phyloP scores from a whole-genome alignment of 2,797 vertebrate genomes.

The Pseudotriccus pelzelni region DNA sequence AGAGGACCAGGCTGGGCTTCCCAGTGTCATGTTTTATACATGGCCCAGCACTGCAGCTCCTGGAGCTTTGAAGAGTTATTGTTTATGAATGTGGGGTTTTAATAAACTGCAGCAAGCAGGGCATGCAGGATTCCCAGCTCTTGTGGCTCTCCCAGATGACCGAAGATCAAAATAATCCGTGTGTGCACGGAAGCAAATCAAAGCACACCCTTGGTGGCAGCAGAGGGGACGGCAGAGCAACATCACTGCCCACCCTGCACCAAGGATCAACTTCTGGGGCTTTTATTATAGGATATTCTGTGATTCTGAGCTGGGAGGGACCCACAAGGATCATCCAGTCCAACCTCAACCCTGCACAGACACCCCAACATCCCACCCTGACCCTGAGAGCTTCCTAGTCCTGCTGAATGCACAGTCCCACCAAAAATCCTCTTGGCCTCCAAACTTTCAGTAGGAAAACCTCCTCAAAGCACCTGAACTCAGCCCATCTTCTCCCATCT shows the following conservation, averaged over 20 bases:
- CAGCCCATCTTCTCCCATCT: neutral
- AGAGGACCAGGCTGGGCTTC: neutral
- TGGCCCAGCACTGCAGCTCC: neutral
- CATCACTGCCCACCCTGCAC: neutral
- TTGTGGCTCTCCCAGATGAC: neutral
- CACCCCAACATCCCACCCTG: neutral
- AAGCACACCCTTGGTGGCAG: neutral
- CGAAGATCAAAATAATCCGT: neutral
- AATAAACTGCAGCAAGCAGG: neutral
- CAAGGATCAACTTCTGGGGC: neutral
- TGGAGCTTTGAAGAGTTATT: slow-evolving; percentile 25
- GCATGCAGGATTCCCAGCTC: neutral
- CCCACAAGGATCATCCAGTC: neutral
- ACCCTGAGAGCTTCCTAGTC: neutral
- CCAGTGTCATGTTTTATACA: slow-evolving; percentile 17
- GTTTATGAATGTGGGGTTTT: neutral
- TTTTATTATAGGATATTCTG: neutral
- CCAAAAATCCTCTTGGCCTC: neutral
- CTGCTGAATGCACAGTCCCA: neutral
- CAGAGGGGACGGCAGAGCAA: neutral
- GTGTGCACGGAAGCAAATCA: neutral
- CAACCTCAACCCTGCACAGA: neutral
- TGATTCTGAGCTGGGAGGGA: neutral
- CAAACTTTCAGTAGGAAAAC: neutral
- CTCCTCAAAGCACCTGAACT: neutral